phyloP scores from a whole-genome alignment of 92 coral and sea anemone genomes.

The Muricea muricata region DNA sequence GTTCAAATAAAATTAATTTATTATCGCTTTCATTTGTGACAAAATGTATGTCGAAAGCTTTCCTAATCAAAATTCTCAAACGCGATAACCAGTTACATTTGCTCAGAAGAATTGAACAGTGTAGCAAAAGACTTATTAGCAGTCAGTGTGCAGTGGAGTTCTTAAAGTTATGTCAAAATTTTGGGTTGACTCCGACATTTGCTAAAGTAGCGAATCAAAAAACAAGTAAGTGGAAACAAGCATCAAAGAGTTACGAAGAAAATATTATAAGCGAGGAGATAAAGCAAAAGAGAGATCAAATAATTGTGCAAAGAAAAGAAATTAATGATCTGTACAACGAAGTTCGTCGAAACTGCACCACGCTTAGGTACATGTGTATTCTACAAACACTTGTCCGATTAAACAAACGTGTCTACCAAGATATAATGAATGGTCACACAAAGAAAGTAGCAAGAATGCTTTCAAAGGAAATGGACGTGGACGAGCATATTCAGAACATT shows the following conservation, averaged over 20 bases:
- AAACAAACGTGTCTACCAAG: neutral
- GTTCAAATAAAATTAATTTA: neutral
- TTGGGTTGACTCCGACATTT: constrained; percentile 14
- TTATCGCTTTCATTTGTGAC: neutral
- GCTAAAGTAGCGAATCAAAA: neutral
- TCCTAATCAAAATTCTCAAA: neutral
- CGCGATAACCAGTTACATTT: constrained; percentile 21
- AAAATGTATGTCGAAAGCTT: neutral
- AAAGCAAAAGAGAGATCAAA: neutral
- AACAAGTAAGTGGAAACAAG: constrained; percentile 40
- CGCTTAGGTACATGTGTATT: constrained; percentile 44
- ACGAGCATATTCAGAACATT: constrained; percentile 44
- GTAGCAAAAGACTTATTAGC: constrained; percentile 2
- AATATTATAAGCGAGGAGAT: constrained; percentile 45
- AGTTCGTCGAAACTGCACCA: constrained; percentile 27
- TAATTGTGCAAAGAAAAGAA: constrained; percentile 12
- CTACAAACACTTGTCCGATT: neutral
- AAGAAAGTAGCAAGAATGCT: constrained; percentile 35
- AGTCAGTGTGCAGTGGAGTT: constrained; percentile 24
- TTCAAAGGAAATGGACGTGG: constrained; percentile 41
- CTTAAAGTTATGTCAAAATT: neutral
- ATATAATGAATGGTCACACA: constrained; percentile 37
- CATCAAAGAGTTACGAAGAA: constrained; percentile 28
- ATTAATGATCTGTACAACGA: constrained; percentile 38
- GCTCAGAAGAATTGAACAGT: constrained; percentile 32